Evolutionary conservation across 1,140 invertebrate species (phyloP), one percentile per base, ranked within the genome.

Genomic region (Metaphire vulgaris): DNA sequence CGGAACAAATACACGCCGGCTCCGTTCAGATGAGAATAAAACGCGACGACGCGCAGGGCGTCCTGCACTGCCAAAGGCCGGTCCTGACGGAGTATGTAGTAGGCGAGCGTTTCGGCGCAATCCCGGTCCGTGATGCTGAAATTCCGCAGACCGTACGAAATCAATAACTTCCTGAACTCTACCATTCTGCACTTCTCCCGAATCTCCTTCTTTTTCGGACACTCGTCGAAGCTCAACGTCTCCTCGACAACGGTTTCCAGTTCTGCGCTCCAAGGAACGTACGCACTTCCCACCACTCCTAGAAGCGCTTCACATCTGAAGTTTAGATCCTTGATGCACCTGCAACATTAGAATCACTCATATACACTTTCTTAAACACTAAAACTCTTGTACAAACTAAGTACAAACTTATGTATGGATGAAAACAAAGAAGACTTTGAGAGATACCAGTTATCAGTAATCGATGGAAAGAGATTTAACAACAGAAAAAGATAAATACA

Each of bases 291-390:
- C 76, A 84, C 83, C 12, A 81, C 80, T 31, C 82, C 80, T 28
- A 83, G 74, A 2, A 84, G 78, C 21, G 80, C 82, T 68, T 79
- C 66, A 74, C 80, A 81, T 74, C 83, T 83, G 68, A 81, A 79
- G 82, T 84, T 29, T 1, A 56, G 64, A 31, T 28, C 31, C n/a
- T 69, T 69, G 14, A 31, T 31, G 14, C n/a, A 28, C 67, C n/a
- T 28, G 74, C 16, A 67, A 79, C 32, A 74, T 32, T 32, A 77
- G 12, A 75, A 69, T 68, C 69, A 26, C 14, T 32, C 65, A 1
- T 2, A 76, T 74, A 1, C 69, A 33, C n/a, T 2, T 76, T 1
- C 31, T 21, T 21, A 28, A 30, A 76, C 0, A 0, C 1, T 32
- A 26, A 2, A n/a, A 14, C 33, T 15, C 31, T 65, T 70, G 33